phyloP scores from a whole-genome alignment of 2,113 vertebrate species.

The Oncorhynchus tshawytscha region DNA sequence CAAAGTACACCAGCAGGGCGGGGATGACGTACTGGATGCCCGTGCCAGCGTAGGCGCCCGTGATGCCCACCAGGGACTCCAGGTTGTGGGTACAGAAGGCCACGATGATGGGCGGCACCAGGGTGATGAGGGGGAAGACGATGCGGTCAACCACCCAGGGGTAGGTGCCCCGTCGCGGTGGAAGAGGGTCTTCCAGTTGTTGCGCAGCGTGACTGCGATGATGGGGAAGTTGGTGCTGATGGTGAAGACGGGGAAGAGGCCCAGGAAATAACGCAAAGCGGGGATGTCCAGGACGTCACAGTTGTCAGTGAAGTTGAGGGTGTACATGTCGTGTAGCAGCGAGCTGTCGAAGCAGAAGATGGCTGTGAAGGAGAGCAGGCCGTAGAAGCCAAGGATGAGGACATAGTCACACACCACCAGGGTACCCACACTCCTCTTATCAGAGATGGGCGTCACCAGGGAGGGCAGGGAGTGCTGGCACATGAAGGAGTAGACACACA shows the following conservation, averaged over 20 bases:
- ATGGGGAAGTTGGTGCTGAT: conserved; percentile 99
- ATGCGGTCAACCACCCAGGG: conserved; percentile 93
- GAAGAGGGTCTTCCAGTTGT: conserved; percentile 98
- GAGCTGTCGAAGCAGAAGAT: conserved; percentile 92
- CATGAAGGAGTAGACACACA: conserved; percentile 99
- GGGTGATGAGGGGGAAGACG: conserved; percentile 88
- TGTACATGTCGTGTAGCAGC: conserved; percentile 95
- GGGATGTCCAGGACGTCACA: conserved; percentile 76
- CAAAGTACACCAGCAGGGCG: conserved; percentile 80
- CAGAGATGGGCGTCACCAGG: conserved; percentile 89
- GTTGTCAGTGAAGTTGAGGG: conserved; percentile 89
- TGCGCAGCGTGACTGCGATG: conserved; percentile 94
- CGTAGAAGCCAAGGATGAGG: conserved; percentile 92
- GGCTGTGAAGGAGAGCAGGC: conserved; percentile 91
- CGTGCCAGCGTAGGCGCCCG: conserved; percentile 90
- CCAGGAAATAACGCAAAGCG: conserved; percentile 88
- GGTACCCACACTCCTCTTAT: conserved; percentile 82
- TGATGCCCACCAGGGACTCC: conserved; percentile 93
- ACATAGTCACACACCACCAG: conserved; percentile 85
- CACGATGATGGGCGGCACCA: conserved; percentile 87
- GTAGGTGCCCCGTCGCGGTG: conserved; percentile 95
- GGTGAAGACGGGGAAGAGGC: conserved; percentile 97
- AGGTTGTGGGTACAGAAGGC: conserved; percentile 95
- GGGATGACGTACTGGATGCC: conserved; percentile 96
- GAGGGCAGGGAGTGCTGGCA: conserved; percentile 97